phyloP scores from a whole-genome alignment of 37 sponge, comb jelly and placozoan genomes.

The Tethya wilhelma region DNA sequence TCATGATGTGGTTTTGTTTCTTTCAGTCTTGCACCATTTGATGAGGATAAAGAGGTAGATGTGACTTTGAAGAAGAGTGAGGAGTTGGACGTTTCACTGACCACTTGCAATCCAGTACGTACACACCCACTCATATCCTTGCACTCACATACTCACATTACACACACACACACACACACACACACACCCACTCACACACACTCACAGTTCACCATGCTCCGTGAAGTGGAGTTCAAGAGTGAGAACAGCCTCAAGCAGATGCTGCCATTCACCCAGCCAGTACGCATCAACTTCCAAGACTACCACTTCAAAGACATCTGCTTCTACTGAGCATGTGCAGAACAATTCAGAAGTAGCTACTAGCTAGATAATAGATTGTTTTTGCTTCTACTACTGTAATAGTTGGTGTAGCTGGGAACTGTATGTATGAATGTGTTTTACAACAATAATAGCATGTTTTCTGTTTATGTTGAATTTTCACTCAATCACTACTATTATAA shows the following conservation, averaged over 20 bases:
- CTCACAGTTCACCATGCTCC: conserved; percentile 50
- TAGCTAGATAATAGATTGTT: too few species aligned
- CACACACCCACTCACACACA: neutral
- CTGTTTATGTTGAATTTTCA: too few species aligned
- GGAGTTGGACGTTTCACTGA: conserved; percentile 22
- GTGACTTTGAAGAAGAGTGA: conserved; percentile 20
- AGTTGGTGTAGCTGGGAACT: too few species aligned
- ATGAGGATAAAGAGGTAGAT: conserved; percentile 34
- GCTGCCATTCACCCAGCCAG: conserved; percentile 60
- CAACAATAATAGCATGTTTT: too few species aligned
- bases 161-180: neutral
- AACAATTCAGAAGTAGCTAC: too few species aligned
- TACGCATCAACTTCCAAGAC: conserved; percentile 40
- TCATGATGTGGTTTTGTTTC: neutral
- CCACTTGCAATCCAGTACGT: conserved; percentile 63
- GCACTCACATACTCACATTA: neutral
- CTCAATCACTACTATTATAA: too few species aligned
- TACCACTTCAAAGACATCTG: conserved; percentile 67
- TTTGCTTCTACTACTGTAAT: too few species aligned
- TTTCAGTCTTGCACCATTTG: conserved; percentile 53
- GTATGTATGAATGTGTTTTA: too few species aligned
- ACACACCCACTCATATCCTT: neutral
- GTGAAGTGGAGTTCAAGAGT: conserved; percentile 43
- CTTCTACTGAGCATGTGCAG: conserved; percentile 72
- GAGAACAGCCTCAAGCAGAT: conserved; percentile 34